A percentile compares a stretch with the other conserved stretches of the same genome.
Conservation (phyloP, 1,140 invertebrate genomes). For the Penaeus indicus region DNA sequence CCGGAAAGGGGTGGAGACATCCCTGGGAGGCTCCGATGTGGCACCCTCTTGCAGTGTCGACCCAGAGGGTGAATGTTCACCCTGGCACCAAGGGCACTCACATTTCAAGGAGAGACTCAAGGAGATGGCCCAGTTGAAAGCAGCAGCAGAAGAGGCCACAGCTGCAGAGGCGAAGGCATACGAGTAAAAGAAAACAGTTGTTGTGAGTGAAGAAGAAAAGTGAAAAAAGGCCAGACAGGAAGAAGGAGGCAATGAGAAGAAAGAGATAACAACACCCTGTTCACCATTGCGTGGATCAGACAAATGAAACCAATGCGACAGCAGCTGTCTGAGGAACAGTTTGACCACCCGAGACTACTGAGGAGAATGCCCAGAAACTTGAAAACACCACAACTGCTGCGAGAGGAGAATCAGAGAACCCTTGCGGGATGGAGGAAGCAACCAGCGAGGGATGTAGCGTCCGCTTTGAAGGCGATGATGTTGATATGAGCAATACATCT, state of each 20-base stretch:
- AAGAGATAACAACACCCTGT: background rate
- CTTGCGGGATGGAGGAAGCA: background rate
- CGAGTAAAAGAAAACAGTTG: background rate
- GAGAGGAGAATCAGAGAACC: no score
- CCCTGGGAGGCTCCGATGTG: background rate
- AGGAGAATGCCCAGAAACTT: no score
- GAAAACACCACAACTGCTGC: no score
- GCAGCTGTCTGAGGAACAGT: no score
- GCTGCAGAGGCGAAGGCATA: background rate
- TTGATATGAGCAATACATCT: conserved; percentile 51
- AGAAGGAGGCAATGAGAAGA: background rate
- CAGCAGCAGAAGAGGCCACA: background rate
- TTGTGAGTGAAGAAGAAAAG: conserved; percentile 24
- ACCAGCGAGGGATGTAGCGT: conserved; percentile 7
- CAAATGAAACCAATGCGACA: no score
- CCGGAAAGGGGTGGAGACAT: conserved; percentile 47
- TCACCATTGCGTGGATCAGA: background rate
- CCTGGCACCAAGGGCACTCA: conserved; percentile 25
- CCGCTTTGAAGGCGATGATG: conserved; percentile 58
- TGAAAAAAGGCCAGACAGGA: conserved; percentile 11
- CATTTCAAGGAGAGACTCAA: conserved; percentile 33
- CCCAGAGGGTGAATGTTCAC: background rate
- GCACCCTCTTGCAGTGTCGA: background rate
- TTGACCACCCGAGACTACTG: no score
- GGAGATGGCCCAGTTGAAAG: background rate